A percentile compares a stretch with the other conserved stretches of the same genome.
Conservation (phyloP, 2,113 vertebrate species). For the Chrysochloris asiatica region DNA sequence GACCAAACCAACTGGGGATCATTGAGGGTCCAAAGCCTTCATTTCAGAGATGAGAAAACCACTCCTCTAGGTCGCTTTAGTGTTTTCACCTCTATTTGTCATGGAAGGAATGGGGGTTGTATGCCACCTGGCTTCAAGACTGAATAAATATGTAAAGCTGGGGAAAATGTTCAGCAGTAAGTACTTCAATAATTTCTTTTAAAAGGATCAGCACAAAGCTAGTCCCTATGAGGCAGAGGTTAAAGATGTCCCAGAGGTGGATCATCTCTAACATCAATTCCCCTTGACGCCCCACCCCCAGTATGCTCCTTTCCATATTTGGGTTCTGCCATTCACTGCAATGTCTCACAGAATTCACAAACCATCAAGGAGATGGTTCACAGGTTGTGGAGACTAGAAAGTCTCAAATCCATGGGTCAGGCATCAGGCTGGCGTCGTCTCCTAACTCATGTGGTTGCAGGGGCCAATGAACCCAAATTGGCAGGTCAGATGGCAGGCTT, state of each 20-base stretch:
- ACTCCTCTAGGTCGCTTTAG: constrained; percentile 18
- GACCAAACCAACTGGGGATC: constrained; percentile 6
- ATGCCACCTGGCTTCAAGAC: not conserved
- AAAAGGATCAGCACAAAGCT: not conserved
- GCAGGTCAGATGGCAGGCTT: not conserved
- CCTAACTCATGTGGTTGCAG: not conserved
- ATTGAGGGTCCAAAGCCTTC: constrained; percentile 31
- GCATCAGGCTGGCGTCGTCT: not conserved
- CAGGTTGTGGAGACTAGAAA: not conserved
- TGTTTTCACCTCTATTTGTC: constrained; percentile 42
- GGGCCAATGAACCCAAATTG: not conserved
- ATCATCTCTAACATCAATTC: no score
- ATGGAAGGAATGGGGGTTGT: not conserved
- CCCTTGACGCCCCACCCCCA: no score
- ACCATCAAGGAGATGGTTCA: not conserved
- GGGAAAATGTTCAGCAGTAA: constrained; percentile 26
- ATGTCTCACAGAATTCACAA: not conserved
- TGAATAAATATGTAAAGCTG: constrained; percentile 23
- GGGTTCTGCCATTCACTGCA: no score
- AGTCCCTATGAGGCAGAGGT: no score
- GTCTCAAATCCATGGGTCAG: not conserved
- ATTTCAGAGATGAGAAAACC: constrained; percentile 50
- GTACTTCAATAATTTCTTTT: not conserved
- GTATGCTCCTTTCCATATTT: no score
- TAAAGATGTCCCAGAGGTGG: not conserved